These are phyloP conservation scores for Macrobrachium rosenbergii DNA, from an alignment of 1,140 invertebrate genomes.

Conservation along the genomic window DNA sequence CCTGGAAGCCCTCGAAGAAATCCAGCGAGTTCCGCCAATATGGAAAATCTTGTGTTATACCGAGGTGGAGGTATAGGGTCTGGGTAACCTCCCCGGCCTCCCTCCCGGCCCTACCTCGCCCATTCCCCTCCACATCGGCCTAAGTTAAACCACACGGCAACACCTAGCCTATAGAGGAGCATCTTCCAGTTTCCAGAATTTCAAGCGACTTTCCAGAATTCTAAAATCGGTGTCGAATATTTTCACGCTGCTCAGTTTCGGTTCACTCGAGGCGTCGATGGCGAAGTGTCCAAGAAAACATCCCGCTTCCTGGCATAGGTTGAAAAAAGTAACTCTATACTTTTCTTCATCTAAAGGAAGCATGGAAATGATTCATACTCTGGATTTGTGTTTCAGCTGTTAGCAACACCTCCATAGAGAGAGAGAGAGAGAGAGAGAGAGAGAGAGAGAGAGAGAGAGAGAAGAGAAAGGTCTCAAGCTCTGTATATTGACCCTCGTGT, in stretches of 20 bases:
- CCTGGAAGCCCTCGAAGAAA: too few species aligned
- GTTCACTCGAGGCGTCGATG: too few species aligned
- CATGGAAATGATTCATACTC: not conserved
- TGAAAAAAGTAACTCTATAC: too few species aligned
- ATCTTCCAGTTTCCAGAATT: not conserved
- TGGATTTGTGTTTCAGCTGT: conserved; percentile 11
- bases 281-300: too few species aligned
- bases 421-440: not conserved
- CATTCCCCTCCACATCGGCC: conserved; percentile 1
- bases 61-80: conserved; percentile 16
- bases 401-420: conserved; percentile 35
- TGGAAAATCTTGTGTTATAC: not conserved
- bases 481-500: conserved; percentile 60
- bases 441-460: not conserved
- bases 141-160: conserved; percentile 52
- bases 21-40: too few species aligned
- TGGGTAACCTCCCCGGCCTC: not conserved
- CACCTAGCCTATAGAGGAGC: conserved; percentile 23
- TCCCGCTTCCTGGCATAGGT: too few species aligned
- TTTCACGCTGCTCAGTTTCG: too few species aligned
- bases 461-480: conserved; percentile 24
- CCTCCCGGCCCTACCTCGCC: too few species aligned
- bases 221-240: too few species aligned
- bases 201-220: not conserved
- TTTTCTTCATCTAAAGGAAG: too few species aligned